Evolutionary conservation across 2,113 vertebrate genomes (phyloP).

Genomic region (Neoarius graeffei): DNA sequence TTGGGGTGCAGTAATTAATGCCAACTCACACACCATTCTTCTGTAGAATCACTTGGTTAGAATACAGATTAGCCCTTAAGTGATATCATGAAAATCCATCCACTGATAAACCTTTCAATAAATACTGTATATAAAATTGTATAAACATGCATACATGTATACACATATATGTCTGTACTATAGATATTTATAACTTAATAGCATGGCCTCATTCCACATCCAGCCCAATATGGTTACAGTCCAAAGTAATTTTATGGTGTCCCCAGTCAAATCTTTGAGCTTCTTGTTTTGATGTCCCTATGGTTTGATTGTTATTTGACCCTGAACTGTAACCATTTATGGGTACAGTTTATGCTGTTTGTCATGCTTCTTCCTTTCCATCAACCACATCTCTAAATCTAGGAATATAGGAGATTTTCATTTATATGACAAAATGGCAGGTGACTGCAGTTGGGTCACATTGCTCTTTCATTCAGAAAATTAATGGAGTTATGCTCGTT

Average conservation of each 20-base stretch:
- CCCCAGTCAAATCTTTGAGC: neutral
- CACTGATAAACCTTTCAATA: neutral
- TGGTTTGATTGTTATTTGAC: neutral
- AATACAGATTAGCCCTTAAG: neutral
- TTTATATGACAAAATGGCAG: neutral
- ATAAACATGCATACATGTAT: too few relatives aligned
- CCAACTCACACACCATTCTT: neutral
- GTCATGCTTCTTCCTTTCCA: neutral
- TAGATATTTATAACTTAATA: neutral
- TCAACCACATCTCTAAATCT: neutral
- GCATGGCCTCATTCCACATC: neutral
- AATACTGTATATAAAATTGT: neutral
- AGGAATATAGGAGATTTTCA: neutral
- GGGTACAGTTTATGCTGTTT: neutral
- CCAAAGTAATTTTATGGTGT: neutral
- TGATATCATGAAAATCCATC: neutral
- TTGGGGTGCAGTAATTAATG: neutral
- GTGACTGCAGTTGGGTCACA: constrained; percentile 20
- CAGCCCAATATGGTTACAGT: neutral
- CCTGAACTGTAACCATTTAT: neutral
- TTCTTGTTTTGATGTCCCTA: neutral
- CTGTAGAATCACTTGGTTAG: neutral
- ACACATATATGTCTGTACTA: neutral
- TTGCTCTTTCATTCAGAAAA: constrained; percentile 22
- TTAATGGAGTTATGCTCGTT: constrained; percentile 24